A percentile compares a stretch with the other conserved stretches of the same genome.
phyloP scores from a whole-genome alignment of 2,797 vertebrate species.

The Rhynchotus rufescens region DNA sequence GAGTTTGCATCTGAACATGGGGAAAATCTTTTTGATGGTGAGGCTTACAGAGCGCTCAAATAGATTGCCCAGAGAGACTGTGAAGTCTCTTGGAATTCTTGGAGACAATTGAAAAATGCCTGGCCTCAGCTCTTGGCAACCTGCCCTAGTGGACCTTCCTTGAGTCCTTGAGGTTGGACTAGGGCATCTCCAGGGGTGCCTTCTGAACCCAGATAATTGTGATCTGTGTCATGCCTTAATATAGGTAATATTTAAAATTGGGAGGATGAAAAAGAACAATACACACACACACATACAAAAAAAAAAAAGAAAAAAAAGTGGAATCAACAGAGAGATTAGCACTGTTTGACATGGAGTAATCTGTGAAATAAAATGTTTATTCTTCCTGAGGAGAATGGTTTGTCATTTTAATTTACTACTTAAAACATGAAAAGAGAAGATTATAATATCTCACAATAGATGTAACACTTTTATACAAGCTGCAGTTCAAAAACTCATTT shows the following conservation, averaged over 20 bases:
- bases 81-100: no score
- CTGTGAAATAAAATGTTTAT: neutral
- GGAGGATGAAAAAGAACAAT: neutral
- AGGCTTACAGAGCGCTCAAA: no score
- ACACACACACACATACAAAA: neutral
- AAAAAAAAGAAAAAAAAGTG: neutral
- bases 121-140: no score
- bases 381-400: neutral
- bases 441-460: neutral
- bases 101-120: no score
- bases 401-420: neutral
- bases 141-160: no score
- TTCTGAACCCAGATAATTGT: no score
- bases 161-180: no score
- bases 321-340: neutral
- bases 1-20: no score
- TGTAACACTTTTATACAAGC: rapidly evolving
- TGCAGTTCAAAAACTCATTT: neutral
- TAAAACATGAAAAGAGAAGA: neutral
- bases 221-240: neutral
- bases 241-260: rapidly evolving
- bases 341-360: neutral
- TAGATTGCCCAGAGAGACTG: no score
- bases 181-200: no score
- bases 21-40: no score